Evolutionary conservation across 1,140 invertebrate genomes (phyloP), one percentile per base, ranked within the genome.

Genomic region (Nixonia krombeini): DNA sequence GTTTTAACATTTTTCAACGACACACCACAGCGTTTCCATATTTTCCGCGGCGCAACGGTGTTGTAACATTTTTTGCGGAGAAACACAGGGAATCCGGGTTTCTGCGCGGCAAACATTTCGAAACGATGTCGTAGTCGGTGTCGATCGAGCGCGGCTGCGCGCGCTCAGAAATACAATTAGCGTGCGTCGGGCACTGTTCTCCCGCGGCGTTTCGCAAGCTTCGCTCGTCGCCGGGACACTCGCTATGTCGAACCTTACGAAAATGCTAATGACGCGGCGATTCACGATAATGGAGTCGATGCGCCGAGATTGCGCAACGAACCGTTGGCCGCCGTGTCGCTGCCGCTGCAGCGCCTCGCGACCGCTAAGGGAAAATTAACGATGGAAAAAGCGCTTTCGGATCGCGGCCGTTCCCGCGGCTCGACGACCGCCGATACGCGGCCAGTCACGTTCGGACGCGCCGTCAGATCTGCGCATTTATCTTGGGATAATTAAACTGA

Each of bases 211-310:
- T 45, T 45, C 12, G 42, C 25, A 45, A 45, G 33, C 13, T 13
- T 31, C 29, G n/a, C n/a, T n/a, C n/a, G 10, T 12, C 8, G 13
- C n/a, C 31, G n/a, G 13, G n/a, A n/a, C n/a, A n/a, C n/a, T 15
- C n/a, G n/a, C n/a, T 1, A 5, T 13, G 42, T 28, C 23, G 13
- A 45, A 45, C 42, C 42, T 45, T 45, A 45, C 25, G 42, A 29
- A 45, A 45, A 45, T 45, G 42, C 23, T 45, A 45, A 45, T 45
- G 42, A 25, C 21, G 40, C 40, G 6, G 40, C 21, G 40, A 28
- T 45, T 45, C 42, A 45, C 42, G 42, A 29, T 45, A 45, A 45
- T 28, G 42, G 26, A 45, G 29, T 45, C 40, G 40, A 42, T 42
- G 40, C 40, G 23, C 10, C 16, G 42, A 1, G 0, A n/a, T 45